These are phyloP conservation scores for Phaethornis superciliosus DNA, from an alignment of 2,113 vertebrate genomes.

Conservation along the genomic window DNA sequence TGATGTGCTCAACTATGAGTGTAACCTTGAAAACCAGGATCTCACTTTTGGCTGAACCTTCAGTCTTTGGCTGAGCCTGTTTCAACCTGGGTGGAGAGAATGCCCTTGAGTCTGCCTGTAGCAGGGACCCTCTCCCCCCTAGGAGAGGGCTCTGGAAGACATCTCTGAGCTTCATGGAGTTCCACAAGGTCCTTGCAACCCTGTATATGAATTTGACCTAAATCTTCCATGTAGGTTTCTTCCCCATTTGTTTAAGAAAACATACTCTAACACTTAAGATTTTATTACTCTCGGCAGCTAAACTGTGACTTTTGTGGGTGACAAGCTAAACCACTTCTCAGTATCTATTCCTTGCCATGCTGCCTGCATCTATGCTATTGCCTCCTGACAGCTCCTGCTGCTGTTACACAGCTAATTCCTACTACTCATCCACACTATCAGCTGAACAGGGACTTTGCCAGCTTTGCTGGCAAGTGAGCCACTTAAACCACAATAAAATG, in stretches of 20 bases:
- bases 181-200: not conserved
- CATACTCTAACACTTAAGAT: not conserved
- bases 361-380: not conserved
- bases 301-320: fast-evolving
- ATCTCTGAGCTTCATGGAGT: not conserved
- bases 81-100: not conserved
- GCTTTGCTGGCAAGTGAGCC: not conserved
- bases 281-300: not conserved
- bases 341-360: not conserved
- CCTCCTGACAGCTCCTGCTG: not conserved
- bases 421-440: not conserved
- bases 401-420: not conserved
- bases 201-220: not conserved
- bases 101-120: not conserved
- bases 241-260: not conserved
- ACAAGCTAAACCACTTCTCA: not conserved
- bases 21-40: not conserved
- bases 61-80: not conserved
- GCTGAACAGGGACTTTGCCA: not conserved
- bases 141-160: not conserved
- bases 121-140: not conserved
- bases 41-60: not conserved
- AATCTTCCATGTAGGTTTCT: not conserved
- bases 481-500: not conserved
- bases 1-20: not conserved